These are phyloP conservation scores for Scaptomyza graminum DNA, from an alignment of 1,140 invertebrate species.

Conservation along the genomic window DNA sequence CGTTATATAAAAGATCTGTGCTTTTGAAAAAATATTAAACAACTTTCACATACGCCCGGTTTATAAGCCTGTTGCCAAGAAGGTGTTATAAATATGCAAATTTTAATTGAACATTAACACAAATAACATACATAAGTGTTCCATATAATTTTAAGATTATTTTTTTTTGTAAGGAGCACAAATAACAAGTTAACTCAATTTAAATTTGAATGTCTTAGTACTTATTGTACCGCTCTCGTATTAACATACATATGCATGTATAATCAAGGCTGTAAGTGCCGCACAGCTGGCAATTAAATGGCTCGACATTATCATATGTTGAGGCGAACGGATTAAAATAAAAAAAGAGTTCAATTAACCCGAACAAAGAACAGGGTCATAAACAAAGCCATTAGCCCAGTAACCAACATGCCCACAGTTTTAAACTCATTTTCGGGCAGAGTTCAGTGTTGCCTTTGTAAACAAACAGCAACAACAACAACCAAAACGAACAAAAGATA, in stretches of 20 bases:
- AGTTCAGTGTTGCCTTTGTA: conserved; percentile 38
- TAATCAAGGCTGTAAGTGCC: conserved; percentile 37
- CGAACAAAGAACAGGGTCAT: conserved; percentile 72
- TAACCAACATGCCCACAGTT: conserved; percentile 73
- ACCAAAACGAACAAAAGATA: conserved; percentile 20
- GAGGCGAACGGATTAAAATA: conserved; percentile 8
- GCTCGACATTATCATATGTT: conserved; percentile 35
- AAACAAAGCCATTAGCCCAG: conserved; percentile 77
- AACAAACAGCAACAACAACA: conserved; percentile 16
- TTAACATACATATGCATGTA: neutral
- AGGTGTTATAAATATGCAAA: neutral
- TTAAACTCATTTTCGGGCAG: conserved; percentile 24
- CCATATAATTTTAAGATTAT: conserved; percentile 22
- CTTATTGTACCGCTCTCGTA: conserved; percentile 25
- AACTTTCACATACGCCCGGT: no score
- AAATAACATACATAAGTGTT: neutral
- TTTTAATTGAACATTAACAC: neutral
- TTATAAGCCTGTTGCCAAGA: neutral
- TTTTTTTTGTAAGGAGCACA: conserved; percentile 24
- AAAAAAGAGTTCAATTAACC: conserved; percentile 72
- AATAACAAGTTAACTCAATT: conserved; percentile 39
- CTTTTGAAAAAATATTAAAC: no score
- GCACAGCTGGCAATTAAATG: conserved; percentile 43
- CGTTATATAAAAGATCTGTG: no score
- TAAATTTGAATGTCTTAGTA: conserved; percentile 13